Percentiles rank a stretch among this genome's conserved stretches.
phyloP scores from a whole-genome alignment of 2,888 invertebrate species.

The Penaeus monodon region DNA sequence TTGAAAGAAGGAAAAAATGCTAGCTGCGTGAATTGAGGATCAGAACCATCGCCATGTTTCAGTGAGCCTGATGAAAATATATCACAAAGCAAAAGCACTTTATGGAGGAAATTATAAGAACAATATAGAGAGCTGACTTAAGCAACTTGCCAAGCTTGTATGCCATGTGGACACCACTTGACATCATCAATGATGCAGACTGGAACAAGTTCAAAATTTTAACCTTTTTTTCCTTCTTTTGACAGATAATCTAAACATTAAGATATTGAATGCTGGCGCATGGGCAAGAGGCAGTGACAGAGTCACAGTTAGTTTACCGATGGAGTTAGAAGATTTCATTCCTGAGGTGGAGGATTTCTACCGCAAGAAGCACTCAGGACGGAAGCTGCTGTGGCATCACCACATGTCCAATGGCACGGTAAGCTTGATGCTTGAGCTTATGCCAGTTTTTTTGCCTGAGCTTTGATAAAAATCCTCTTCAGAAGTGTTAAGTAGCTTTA shows the following conservation, averaged over 20 bases:
- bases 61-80: too few relatives aligned
- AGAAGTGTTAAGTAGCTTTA: too few relatives aligned
- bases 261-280: conserved; percentile 97
- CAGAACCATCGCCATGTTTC: too few relatives aligned
- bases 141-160: too few relatives aligned
- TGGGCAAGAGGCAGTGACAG: conserved; percentile 97
- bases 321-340: conserved; percentile 98
- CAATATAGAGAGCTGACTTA: too few relatives aligned
- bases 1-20: too few relatives aligned
- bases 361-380: conserved; percentile 95
- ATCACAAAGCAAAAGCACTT: too few relatives aligned
- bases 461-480: background rate
- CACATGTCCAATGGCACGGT: conserved; percentile 99
- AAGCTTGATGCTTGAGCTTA: conserved; percentile 45
- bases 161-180: too few relatives aligned
- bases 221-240: background rate
- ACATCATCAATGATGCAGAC: too few relatives aligned
- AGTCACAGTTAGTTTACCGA: conserved; percentile 93
- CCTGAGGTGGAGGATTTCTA: conserved; percentile 99
- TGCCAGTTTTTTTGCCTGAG: background rate
- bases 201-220: too few relatives aligned
- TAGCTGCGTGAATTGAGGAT: too few relatives aligned
- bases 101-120: too few relatives aligned
- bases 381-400: conserved; percentile 98
- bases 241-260: conserved; percentile 83